Percentiles rank a stretch among this genome's conserved stretches.
phyloP scores from a whole-genome alignment of 1,140 invertebrate species.

The Meteorus sp. region DNA sequence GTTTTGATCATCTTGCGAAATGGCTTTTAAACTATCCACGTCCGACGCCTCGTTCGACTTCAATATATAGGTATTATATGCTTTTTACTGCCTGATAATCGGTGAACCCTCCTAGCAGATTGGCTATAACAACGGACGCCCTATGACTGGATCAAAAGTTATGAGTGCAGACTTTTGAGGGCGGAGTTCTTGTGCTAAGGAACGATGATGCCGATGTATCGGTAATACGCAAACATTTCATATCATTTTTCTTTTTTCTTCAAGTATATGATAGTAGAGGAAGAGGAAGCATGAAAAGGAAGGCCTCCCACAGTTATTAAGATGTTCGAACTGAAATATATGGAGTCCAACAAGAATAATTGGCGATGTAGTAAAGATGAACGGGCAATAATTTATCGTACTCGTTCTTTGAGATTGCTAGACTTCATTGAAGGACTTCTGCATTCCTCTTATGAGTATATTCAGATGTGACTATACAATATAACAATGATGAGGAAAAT shows the following conservation, averaged over 20 bases:
- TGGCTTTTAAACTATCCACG: neutral
- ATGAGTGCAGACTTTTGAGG: neutral
- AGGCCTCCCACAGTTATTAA: constrained; percentile 43
- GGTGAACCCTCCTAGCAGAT: neutral
- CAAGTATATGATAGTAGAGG: neutral
- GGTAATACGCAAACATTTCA: neutral
- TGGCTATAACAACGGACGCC: neutral
- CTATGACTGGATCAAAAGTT: constrained; percentile 6
- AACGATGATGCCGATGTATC: too few relatives aligned
- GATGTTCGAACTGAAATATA: constrained; percentile 50
- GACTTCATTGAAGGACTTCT: too few relatives aligned
- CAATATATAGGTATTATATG: too few relatives aligned
- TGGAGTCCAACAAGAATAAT: constrained; percentile 51
- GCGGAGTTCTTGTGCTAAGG: too few relatives aligned
- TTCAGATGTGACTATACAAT: too few relatives aligned
- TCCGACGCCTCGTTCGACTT: neutral
- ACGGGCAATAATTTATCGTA: constrained; percentile 43
- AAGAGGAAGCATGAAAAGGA: neutral
- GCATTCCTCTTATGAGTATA: too few relatives aligned
- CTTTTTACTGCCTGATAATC: constrained; percentile 9
- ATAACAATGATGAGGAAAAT: too few relatives aligned
- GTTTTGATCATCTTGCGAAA: neutral
- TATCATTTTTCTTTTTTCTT: neutral
- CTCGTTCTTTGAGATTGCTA: constrained; percentile 34
- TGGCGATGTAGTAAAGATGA: constrained; percentile 36